Conservation (phyloP, 2,888 invertebrate species). For the Lysandra bellargus region DNA sequence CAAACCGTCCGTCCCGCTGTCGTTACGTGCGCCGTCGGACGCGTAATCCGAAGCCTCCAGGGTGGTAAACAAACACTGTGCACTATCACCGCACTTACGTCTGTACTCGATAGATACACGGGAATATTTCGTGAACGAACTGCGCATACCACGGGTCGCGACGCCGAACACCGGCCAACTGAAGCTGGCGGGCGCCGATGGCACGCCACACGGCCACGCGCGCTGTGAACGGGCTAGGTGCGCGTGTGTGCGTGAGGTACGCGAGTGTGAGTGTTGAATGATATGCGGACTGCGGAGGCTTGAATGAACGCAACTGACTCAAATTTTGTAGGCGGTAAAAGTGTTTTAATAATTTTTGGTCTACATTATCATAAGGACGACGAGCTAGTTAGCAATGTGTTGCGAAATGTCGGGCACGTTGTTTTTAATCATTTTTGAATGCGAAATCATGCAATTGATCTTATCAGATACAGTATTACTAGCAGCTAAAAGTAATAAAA, state of each 20-base stretch:
- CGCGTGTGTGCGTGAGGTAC: constrained; percentile 49
- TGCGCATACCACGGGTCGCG: constrained; percentile 69
- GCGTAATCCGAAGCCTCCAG: constrained; percentile 46
- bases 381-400: constrained; percentile 11
- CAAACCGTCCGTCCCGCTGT: constrained; percentile 55
- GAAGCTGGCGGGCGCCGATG: constrained; percentile 50
- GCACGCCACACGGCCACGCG: constrained; percentile 50
- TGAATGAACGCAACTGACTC: constrained; percentile 66
- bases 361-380: constrained; percentile 21
- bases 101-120: constrained; percentile 66
- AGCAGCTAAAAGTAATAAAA: not conserved
- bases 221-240: constrained; percentile 73
- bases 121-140: constrained; percentile 60
- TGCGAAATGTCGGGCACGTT: constrained; percentile 24
- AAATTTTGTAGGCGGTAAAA: constrained; percentile 56
- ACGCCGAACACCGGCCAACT: constrained; percentile 77
- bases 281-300: constrained; percentile 58
- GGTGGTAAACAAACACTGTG: constrained; percentile 52
- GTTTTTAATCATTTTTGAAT: not conserved
- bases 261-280: constrained; percentile 40
- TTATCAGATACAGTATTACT: not conserved
- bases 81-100: constrained; percentile 65
- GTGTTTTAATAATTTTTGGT: constrained; percentile 40
- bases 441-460: not conserved
- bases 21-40: constrained; percentile 34